phyloP scores from a whole-genome alignment of 1,140 invertebrate species.

The Trichomalopsis sarcophagae region DNA sequence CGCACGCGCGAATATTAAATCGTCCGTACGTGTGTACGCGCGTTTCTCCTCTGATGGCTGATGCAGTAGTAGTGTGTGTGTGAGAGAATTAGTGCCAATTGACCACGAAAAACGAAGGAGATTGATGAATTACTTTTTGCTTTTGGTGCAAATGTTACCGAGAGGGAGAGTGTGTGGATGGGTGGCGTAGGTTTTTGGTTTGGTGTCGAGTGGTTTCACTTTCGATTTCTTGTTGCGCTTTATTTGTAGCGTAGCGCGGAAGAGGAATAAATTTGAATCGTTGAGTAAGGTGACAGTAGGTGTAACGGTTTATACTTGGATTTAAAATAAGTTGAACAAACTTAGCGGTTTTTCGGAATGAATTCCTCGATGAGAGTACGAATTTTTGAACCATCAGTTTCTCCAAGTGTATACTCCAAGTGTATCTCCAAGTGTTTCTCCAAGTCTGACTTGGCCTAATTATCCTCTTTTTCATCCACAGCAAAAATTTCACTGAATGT shows the following conservation, averaged over 20 bases:
- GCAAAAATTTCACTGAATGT: no score
- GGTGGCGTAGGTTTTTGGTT: not conserved
- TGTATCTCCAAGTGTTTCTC: no score
- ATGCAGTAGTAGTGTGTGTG: not conserved
- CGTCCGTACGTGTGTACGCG: not conserved
- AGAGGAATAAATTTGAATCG: no score
- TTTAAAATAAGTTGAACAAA: no score
- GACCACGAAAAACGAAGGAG: slow-evolving; percentile 1
- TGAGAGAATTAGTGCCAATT: slow-evolving; percentile 7
- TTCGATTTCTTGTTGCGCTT: not conserved
- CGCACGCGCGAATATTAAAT: slow-evolving; percentile 5
- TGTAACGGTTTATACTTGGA: no score
- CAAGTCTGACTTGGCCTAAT: not conserved
- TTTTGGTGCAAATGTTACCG: not conserved
- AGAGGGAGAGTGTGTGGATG: not conserved
- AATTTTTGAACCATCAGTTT: not conserved
- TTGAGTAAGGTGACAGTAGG: no score
- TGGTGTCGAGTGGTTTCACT: slow-evolving; percentile 2
- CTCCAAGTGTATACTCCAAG: no score
- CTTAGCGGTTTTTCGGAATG: not conserved
- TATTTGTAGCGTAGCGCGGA: not conserved
- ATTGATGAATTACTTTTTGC: not conserved
- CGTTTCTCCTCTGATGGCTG: not conserved
- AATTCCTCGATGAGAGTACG: no score
- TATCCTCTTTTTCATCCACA: no score